These are phyloP conservation scores for Acrossocheilus fasciatus DNA, from an alignment of 2,797 vertebrate species.

Conservation along the genomic window DNA sequence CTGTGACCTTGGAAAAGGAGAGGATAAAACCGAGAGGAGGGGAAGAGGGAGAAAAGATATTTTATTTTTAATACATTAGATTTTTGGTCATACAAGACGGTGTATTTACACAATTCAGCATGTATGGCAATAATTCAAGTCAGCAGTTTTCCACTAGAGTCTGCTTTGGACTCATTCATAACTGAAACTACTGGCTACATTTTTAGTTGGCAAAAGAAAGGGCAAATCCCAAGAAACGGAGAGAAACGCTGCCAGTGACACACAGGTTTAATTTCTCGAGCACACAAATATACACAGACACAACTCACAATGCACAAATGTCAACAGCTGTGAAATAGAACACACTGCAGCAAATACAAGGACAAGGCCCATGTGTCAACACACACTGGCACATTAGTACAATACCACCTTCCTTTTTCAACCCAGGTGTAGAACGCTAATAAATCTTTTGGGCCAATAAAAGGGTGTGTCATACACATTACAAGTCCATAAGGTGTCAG, in stretches of 20 bases:
- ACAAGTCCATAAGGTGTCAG: constrained; percentile 43
- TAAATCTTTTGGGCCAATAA: constrained; percentile 37
- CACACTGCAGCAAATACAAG: constrained; percentile 38
- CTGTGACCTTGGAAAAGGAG: constrained; percentile 39
- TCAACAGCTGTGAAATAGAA: constrained; percentile 38
- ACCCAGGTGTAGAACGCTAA: constrained; percentile 11
- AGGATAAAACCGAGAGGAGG: neutral
- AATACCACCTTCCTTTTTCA: constrained; percentile 37
- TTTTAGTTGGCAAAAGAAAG: constrained; percentile 10
- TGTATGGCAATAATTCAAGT: neutral
- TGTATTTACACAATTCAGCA: neutral
- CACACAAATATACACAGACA: neutral
- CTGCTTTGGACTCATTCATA: neutral
- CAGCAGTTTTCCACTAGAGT: neutral
- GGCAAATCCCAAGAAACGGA: neutral
- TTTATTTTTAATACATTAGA: constrained; percentile 9
- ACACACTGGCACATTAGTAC: constrained; percentile 27
- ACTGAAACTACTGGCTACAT: neutral
- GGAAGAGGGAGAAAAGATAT: neutral
- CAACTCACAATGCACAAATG: constrained; percentile 15
- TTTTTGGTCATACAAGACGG: neutral
- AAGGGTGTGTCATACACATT: constrained; percentile 22
- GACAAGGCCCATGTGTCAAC: constrained; percentile 41
- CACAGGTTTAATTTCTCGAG: constrained; percentile 5
- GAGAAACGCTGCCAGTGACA: neutral